A percentile compares a stretch with the other conserved stretches of the same genome.
Conservation (phyloP, 2,888 invertebrate species). For the Dexiosoma caninum region DNA sequence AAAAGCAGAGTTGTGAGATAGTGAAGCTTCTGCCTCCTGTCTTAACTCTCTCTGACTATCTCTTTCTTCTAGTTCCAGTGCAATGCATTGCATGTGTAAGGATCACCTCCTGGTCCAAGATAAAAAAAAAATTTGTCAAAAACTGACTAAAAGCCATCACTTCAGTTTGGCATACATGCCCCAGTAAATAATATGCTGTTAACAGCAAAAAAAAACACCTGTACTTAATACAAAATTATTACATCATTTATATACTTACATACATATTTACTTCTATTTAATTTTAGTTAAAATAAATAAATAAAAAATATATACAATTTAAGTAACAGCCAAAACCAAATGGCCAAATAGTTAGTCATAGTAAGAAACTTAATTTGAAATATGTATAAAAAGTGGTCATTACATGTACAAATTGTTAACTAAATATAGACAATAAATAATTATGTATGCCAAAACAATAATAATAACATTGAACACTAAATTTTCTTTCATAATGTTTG, state of each 20-base stretch:
- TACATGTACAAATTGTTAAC: slow-evolving; percentile 56
- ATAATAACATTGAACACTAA: slow-evolving; percentile 23
- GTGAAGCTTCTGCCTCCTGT: too few species aligned
- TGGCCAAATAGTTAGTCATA: background rate
- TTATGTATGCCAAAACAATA: slow-evolving; percentile 44
- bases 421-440: slow-evolving; percentile 58
- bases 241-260: too few species aligned
- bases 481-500: slow-evolving; percentile 5
- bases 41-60: too few species aligned
- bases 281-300: background rate
- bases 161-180: slow-evolving; percentile 13
- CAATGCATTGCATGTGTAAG: too few species aligned
- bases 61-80: too few species aligned
- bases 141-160: background rate
- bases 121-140: background rate
- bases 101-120: too few species aligned
- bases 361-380: background rate
- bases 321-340: background rate
- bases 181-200: background rate
- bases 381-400: slow-evolving; percentile 48
- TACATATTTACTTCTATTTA: too few species aligned
- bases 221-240: slow-evolving; percentile 41
- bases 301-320: background rate
- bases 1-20: too few species aligned
- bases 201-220: slow-evolving; percentile 38